A percentile compares a stretch with the other conserved stretches of the same genome.
Conservation (phyloP, 2,888 invertebrate genomes). For the Aspidapion aeneum region DNA sequence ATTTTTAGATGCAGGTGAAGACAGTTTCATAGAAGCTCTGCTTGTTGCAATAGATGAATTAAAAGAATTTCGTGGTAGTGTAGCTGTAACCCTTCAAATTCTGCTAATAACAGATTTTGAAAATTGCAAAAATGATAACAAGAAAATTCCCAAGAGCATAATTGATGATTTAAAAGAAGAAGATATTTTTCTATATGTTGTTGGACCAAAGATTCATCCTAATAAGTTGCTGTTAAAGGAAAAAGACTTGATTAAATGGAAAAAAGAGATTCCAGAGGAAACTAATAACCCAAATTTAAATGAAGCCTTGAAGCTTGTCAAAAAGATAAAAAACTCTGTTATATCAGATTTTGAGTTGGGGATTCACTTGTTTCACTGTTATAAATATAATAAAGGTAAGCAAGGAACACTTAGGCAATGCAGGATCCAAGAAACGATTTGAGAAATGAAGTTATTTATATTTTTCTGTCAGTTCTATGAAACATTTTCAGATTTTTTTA, state of each 20-base stretch:
- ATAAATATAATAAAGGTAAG: slow-evolving; percentile 25
- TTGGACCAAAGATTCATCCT: slow-evolving; percentile 27
- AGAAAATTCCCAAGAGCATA: slow-evolving; percentile 17
- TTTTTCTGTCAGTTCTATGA: too few species aligned
- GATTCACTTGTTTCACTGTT: slow-evolving; percentile 24
- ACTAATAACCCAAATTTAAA: slow-evolving; percentile 16
- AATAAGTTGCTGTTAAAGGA: slow-evolving; percentile 21
- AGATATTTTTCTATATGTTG: slow-evolving; percentile 28
- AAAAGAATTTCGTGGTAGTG: slow-evolving; percentile 17
- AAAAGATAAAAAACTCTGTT: slow-evolving; percentile 20
- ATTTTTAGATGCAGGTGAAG: slow-evolving; percentile 11
- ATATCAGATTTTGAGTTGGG: slow-evolving; percentile 26
- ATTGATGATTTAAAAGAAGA: slow-evolving; percentile 20
- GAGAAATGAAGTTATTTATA: too few species aligned
- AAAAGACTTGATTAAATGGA: slow-evolving; percentile 21
- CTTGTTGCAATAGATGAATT: slow-evolving; percentile 23
- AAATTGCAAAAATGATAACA: slow-evolving; percentile 11
- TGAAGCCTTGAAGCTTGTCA: slow-evolving; percentile 22
- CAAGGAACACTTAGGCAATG: too few species aligned
- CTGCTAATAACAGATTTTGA: slow-evolving; percentile 28
- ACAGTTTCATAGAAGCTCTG: slow-evolving; percentile 27
- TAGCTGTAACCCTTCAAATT: slow-evolving; percentile 26
- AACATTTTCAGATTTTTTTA: too few species aligned
- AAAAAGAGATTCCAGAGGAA: slow-evolving; percentile 21
- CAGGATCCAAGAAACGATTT: too few species aligned